phyloP scores from a whole-genome alignment of 1,140 invertebrate genomes.

The Drosophila novamexicana region DNA sequence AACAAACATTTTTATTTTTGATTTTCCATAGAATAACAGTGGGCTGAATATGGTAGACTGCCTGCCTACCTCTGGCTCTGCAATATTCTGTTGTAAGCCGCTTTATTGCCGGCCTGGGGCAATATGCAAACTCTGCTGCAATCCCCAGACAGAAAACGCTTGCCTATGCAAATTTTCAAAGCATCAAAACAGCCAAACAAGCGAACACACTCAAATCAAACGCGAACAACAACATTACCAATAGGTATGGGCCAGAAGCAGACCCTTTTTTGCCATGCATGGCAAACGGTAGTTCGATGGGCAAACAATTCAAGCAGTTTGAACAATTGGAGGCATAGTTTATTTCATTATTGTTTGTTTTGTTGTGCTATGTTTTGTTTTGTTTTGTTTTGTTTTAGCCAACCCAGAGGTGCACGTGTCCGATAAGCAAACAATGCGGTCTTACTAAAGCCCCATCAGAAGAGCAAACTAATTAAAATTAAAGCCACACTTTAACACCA shows the following conservation, averaged over 20 bases:
- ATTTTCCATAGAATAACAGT: constrained; percentile 5
- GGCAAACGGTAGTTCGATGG: constrained; percentile 31
- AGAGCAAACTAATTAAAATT: constrained; percentile 79
- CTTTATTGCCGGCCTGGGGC: constrained; percentile 32
- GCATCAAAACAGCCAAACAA: constrained; percentile 32
- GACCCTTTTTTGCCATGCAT: constrained; percentile 17
- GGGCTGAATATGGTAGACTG: neutral
- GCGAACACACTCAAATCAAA: constrained; percentile 17
- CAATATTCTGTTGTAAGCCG: constrained; percentile 22
- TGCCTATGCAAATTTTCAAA: constrained; percentile 71
- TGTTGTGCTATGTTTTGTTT: neutral
- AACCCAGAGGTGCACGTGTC: constrained; percentile 20
- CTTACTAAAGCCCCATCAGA: constrained; percentile 36
- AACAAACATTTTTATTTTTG: constrained; percentile 13
- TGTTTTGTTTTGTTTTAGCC: neutral
- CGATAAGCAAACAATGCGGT: constrained; percentile 26
- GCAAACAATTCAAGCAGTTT: constrained; percentile 20
- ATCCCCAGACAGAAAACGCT: constrained; percentile 58
- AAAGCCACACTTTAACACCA: constrained; percentile 54
- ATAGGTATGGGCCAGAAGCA: neutral
- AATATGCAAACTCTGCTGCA: constrained; percentile 63
- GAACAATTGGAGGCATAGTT: constrained; percentile 60
- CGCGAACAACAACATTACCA: neutral
- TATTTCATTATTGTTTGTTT: constrained; percentile 13
- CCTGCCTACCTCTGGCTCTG: neutral